Evolutionary conservation across 2,113 vertebrate genomes (phyloP).

Genomic region (Daubentonia madagascariensis): DNA sequence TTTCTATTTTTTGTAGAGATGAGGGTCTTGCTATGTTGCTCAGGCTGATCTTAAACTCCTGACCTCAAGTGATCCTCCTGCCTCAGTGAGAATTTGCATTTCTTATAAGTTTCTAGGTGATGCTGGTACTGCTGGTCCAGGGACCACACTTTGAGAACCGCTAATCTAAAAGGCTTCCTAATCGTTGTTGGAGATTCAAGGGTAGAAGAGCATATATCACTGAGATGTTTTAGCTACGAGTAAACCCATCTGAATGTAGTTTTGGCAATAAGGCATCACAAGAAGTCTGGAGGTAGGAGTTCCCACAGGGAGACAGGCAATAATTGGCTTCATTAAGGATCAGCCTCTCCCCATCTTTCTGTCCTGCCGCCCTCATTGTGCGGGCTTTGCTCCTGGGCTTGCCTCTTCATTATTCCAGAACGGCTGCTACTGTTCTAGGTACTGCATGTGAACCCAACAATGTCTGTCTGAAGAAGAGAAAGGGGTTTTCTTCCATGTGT

Average conservation of each 20-base stretch:
- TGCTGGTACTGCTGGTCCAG: background rate
- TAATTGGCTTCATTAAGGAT: background rate
- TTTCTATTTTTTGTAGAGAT: too few relatives aligned
- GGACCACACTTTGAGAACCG: background rate
- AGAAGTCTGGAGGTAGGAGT: background rate
- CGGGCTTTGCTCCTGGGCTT: background rate
- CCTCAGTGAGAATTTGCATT: background rate
- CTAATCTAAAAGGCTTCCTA: background rate
- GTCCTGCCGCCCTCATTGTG: too few relatives aligned
- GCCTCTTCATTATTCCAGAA: background rate
- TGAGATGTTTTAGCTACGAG: too few relatives aligned
- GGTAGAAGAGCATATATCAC: too few relatives aligned
- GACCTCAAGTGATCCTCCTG: too few relatives aligned
- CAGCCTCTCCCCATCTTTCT: background rate
- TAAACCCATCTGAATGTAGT: background rate
- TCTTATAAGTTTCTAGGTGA: background rate
- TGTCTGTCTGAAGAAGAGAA: background rate
- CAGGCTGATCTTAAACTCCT: too few relatives aligned
- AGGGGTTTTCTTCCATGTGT: background rate
- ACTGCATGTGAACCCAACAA: too few relatives aligned
- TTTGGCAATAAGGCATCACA: background rate
- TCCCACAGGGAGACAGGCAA: background rate
- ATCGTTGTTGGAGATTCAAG: background rate
- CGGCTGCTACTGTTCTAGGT: background rate
- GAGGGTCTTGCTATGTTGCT: too few relatives aligned